Percentiles rank a stretch among this genome's conserved stretches.
Evolutionary conservation across 1,140 invertebrate genomes (phyloP).

Genomic region (Drosophila melanica): DNA sequence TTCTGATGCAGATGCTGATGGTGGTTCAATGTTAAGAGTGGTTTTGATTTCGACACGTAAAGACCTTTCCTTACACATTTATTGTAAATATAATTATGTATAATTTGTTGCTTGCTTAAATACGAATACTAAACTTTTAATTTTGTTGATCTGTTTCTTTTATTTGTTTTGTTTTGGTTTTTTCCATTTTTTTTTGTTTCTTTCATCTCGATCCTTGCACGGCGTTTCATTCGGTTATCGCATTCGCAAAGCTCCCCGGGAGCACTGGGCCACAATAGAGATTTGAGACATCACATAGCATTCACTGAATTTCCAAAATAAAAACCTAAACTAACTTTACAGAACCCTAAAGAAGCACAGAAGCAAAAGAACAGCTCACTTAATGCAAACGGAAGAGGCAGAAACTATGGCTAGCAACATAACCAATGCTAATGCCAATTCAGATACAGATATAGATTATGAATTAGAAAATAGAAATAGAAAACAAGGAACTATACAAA

Average conservation of each 20-base stretch:
- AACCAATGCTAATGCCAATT: conserved; percentile 46
- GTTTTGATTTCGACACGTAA: conserved; percentile 75
- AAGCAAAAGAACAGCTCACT: conserved; percentile 62
- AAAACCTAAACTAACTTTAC: conserved; percentile 74
- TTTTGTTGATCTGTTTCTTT: conserved; percentile 78
- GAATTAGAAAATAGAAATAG: conserved; percentile 67
- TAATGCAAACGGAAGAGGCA: conserved; percentile 58
- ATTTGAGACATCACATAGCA: conserved; percentile 82
- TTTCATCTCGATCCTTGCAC: conserved; percentile 27
- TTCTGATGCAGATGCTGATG: too few relatives aligned
- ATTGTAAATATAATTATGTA: conserved; percentile 83
- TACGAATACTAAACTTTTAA: conserved; percentile 87
- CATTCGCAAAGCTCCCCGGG: conserved; percentile 57
- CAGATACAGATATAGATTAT: conserved; percentile 51
- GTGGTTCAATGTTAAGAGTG: background rate
- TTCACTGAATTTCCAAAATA: conserved; percentile 69
- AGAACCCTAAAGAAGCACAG: conserved; percentile 69
- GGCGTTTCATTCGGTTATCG: conserved; percentile 23
- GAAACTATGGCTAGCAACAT: conserved; percentile 58
- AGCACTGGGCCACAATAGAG: conserved; percentile 77
- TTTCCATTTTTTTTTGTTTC: conserved; percentile 47
- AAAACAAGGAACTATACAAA: conserved; percentile 82
- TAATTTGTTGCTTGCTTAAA: conserved; percentile 82
- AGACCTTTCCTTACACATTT: conserved; percentile 80
- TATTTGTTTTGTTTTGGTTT: conserved; percentile 41